Evolutionary conservation across 2,113 vertebrate genomes (phyloP).

Genomic region (Sinocyclocheilus maitianheensis): DNA sequence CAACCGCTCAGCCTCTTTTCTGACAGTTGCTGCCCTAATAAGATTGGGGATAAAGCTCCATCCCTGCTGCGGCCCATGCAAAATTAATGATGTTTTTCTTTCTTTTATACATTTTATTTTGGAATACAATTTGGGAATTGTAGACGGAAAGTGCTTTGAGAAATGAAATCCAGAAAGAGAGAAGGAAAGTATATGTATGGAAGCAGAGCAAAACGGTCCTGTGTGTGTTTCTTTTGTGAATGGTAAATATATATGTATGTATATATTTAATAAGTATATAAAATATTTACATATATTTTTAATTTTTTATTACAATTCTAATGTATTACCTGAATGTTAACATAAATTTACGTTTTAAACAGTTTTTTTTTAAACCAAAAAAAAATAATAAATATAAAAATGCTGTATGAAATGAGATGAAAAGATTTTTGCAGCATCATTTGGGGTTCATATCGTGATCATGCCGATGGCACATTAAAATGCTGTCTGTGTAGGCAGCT

Average conservation of each 20-base stretch:
- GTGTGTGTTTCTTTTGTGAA: too few relatives aligned
- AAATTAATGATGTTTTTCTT: conserved; percentile 35
- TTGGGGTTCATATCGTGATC: background rate
- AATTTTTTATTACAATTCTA: too few relatives aligned
- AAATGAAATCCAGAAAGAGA: background rate
- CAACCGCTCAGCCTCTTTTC: background rate
- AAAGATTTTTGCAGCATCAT: background rate
- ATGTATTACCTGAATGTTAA: too few relatives aligned
- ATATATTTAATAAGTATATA: too few relatives aligned
- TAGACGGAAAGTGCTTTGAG: background rate
- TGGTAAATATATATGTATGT: too few relatives aligned
- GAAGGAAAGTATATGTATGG: background rate
- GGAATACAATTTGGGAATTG: background rate
- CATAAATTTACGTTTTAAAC: too few relatives aligned
- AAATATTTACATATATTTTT: too few relatives aligned
- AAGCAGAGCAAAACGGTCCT: background rate
- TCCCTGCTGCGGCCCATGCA: conserved; percentile 13
- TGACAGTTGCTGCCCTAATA: conserved; percentile 1
- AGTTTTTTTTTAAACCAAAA: too few relatives aligned
- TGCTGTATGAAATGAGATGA: background rate
- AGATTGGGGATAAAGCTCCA: conserved; percentile 21
- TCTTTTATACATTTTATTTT: conserved; percentile 5
- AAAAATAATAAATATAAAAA: too few relatives aligned
- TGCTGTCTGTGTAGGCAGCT: background rate
- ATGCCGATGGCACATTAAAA: background rate